Percentiles rank a stretch among this genome's conserved stretches.
Evolutionary conservation across 2,113 vertebrate species (phyloP).

Genomic region (Hemichromis elongatus): DNA sequence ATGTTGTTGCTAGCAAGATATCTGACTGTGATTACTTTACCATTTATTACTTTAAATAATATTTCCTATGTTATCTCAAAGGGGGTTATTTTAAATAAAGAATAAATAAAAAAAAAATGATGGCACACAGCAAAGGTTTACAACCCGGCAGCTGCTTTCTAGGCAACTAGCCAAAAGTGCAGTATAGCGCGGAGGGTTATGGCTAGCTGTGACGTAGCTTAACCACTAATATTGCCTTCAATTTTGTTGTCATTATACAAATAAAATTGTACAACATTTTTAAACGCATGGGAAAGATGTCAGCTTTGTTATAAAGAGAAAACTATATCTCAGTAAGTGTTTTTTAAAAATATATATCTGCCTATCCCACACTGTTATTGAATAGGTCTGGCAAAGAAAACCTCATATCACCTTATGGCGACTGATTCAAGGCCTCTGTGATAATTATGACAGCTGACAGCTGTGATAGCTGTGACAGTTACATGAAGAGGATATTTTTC

Average conservation of each 20-base stretch:
- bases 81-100: background rate
- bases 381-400: background rate
- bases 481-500: background rate
- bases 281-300: background rate
- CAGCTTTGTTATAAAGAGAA: background rate
- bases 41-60: background rate
- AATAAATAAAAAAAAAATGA: background rate
- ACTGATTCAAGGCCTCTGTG: conserved; percentile 5
- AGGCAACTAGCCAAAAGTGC: background rate
- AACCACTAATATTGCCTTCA: background rate
- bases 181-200: background rate
- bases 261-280: background rate
- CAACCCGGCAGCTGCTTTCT: background rate
- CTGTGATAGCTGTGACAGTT: background rate
- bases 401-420: background rate
- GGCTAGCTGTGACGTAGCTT: background rate
- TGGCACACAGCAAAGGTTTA: background rate
- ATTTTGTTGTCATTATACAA: background rate
- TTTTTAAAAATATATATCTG: background rate
- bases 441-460: conserved; percentile 21
- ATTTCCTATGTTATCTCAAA: background rate
- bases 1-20: background rate
- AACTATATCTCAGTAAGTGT: background rate
- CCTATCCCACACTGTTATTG: background rate
- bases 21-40: background rate